A percentile compares a stretch with the other conserved stretches of the same genome.
These are phyloP conservation scores for Hydropotes inermis DNA, from an alignment of 2,113 vertebrate species.

Conservation along the genomic window DNA sequence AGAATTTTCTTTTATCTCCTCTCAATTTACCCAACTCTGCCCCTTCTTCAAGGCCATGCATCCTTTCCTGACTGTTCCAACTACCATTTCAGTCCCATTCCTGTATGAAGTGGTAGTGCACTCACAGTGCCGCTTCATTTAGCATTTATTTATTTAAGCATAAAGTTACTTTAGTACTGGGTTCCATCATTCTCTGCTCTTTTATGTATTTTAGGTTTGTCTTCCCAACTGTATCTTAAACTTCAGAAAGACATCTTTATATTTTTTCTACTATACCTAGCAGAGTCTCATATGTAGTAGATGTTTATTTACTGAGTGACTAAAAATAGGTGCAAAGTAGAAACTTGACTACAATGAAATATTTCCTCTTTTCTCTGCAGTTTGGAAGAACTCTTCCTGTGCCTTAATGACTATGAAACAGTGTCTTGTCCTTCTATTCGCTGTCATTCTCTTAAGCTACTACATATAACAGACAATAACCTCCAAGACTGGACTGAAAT, in stretches of 20 bases:
- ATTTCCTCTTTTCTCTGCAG: conserved; percentile 80
- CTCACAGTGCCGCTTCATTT: not conserved
- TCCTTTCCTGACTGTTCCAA: not conserved
- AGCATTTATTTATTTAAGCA: not conserved
- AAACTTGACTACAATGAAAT: not conserved
- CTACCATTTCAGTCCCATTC: not conserved
- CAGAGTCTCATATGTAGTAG: not conserved
- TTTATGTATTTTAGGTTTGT: not conserved
- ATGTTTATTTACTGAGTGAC: not conserved
- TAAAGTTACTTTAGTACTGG: not conserved
- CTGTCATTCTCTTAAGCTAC: conserved; percentile 92
- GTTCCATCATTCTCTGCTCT: not conserved
- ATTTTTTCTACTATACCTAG: not conserved
- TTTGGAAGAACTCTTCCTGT: conserved; percentile 98
- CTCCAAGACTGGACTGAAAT: conserved; percentile 95
- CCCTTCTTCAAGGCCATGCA: not conserved
- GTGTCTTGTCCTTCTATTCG: conserved; percentile 88
- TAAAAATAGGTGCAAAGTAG: not conserved
- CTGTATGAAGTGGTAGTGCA: not conserved
- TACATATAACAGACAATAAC: conserved; percentile 98
- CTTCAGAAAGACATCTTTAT: not conserved
- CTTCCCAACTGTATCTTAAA: not conserved
- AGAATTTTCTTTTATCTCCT: not conserved
- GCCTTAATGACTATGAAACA: conserved; percentile 93
- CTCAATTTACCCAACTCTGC: not conserved